Conservation (phyloP, 2,888 invertebrate genomes). For the Pseudococcus longispinus region DNA sequence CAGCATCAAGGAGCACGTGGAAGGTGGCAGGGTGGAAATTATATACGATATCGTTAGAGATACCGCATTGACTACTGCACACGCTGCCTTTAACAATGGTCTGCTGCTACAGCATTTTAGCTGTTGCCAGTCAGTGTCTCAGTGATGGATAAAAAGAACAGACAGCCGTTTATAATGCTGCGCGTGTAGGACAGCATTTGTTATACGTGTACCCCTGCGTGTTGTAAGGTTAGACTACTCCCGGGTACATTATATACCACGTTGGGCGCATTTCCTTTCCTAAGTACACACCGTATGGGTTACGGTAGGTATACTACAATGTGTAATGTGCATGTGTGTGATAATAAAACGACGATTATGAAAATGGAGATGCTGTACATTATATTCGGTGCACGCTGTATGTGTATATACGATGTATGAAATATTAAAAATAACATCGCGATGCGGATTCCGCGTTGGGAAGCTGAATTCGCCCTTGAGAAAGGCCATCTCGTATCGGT, state of each 20-base stretch:
- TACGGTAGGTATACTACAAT: not conserved
- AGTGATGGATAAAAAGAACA: not conserved
- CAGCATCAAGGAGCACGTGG: not conserved
- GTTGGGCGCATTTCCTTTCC: not conserved
- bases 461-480: slow-evolving; percentile 5
- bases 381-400: not conserved
- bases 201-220: not conserved
- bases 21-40: not conserved
- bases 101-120: not conserved
- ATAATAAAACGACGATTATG: not conserved
- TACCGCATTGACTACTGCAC: not conserved
- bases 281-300: not conserved
- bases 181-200: not conserved
- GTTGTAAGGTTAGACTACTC: not conserved
- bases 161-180: not conserved
- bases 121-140: not conserved
- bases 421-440: slow-evolving; percentile 21
- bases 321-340: not conserved
- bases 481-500: not conserved
- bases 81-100: not conserved
- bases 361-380: not conserved
- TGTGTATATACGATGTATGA: not conserved
- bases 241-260: not conserved
- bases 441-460: not conserved
- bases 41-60: not conserved